Evolutionary conservation across 2,888 invertebrate species (phyloP), one percentile per base, ranked within the genome.

Genomic region (Rhorus exstirpatorius): DNA sequence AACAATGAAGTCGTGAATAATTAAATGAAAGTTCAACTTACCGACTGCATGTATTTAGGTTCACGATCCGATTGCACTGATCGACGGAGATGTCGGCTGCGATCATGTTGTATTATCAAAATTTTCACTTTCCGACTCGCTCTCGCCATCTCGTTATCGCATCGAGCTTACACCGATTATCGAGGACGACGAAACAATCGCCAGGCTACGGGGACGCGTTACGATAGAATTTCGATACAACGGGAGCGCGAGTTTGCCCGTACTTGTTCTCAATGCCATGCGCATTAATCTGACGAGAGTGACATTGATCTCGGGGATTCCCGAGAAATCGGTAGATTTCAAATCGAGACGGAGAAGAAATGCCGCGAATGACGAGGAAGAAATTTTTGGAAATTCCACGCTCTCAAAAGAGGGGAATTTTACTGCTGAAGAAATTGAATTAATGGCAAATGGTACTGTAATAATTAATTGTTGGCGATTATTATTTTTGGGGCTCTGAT

Each of bases 221-320:
- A 24, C 75, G 49, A 87, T 92, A 10, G 85, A 90, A 24, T 91
- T 92, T 76, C 77, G 44, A 3, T 84, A 90, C 41, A 88, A 86
- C 79, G 88, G 80, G 21, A 83, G 75, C 24, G 67, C 75, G 1
- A 72, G 72, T 12, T 81, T 90, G 55, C 76, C 46, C 12, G 82
- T 87, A 72, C 81, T 92, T 53, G 87, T 88, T 19, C 77, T 92
- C 19, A 90, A 88, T 71, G 88, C 89, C 2, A 87, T 83, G 72
- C 85, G 87, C 55, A 86, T 92, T 24, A 83, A 83, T n/a, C 80
- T 88, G 17, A 82, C 79, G 10, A 79, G 72, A 26, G 84, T 86
- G 3, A 41, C 38, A 19, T 65, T 80, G 51, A 3, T 77, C 21
- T 67, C 60, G 3, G 51, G 46, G 51, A 31, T n/a, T 35, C 12